Percentiles rank a stretch among this genome's conserved stretches.
phyloP scores from a whole-genome alignment of 2,888 invertebrate species.

The Andrena hattorfiana region DNA sequence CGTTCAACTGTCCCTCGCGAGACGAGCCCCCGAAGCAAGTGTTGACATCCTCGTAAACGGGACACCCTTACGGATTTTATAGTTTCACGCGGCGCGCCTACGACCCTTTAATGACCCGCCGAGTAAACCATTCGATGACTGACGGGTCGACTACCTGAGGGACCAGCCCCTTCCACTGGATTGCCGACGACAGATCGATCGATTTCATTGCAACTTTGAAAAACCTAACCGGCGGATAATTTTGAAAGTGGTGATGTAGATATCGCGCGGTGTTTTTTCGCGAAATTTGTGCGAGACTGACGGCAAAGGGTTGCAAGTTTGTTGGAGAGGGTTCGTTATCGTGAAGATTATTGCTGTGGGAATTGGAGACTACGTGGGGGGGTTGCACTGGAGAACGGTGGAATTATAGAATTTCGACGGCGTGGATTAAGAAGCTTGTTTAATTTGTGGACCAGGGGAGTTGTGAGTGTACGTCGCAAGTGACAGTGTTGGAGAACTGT shows the following conservation, averaged over 20 bases:
- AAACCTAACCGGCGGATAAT: background rate
- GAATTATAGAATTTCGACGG: background rate
- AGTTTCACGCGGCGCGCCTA: background rate
- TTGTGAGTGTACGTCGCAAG: background rate
- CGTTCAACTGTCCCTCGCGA: slow-evolving; percentile 30
- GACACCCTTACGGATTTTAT: background rate
- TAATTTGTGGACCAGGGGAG: background rate
- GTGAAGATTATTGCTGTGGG: no score
- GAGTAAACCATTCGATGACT: background rate
- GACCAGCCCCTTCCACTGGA: background rate
- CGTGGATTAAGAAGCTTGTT: background rate
- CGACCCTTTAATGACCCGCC: slow-evolving; percentile 6
- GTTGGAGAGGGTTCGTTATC: background rate
- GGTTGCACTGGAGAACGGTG: background rate
- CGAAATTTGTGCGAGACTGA: background rate
- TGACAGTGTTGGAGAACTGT: background rate
- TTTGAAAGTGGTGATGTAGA: background rate
- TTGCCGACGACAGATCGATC: background rate
- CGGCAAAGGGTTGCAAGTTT: background rate
- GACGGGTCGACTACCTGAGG: background rate
- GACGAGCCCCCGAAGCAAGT: slow-evolving; percentile 18
- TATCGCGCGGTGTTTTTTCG: background rate
- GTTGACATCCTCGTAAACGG: slow-evolving; percentile 23
- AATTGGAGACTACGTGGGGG: background rate
- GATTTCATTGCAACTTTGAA: background rate